A percentile compares a stretch with the other conserved stretches of the same genome.
Conservation (phyloP, 2,113 vertebrate species). For the Gila orcuttii region DNA sequence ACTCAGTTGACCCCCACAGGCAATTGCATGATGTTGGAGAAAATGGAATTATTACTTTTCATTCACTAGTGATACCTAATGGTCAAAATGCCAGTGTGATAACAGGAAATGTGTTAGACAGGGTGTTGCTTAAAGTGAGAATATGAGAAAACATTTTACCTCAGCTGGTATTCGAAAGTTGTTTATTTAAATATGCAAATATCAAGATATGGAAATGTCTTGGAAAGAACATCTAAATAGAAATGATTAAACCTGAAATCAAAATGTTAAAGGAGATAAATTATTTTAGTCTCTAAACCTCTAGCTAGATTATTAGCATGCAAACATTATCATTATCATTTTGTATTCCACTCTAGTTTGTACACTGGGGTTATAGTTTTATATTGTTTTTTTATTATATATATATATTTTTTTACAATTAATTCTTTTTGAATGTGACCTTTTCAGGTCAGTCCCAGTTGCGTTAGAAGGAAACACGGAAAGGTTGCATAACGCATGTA, state of each 20-base stretch:
- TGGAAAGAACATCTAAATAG: not conserved
- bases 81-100: not conserved
- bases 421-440: not conserved
- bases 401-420: not conserved
- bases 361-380: not conserved
- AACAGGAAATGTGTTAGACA: not conserved
- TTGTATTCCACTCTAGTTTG: not conserved
- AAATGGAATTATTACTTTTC: not conserved
- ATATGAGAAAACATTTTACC: conserved; percentile 1
- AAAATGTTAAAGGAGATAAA: not conserved
- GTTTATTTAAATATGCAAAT: not conserved
- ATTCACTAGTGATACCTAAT: not conserved
- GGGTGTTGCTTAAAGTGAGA: not conserved
- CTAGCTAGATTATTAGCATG: no score
- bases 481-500: conserved; percentile 15
- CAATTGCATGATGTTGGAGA: not conserved
- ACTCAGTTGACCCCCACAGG: not conserved
- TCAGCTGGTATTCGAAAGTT: not conserved
- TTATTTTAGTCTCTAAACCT: not conserved
- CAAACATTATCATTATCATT: not conserved
- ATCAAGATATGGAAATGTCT: not conserved
- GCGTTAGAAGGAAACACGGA: not conserved
- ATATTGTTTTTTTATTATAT: not conserved
- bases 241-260: not conserved
- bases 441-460: not conserved